Base-by-base conservation (phyloP, 2,888 invertebrate species). In the Scaptomyza parva region DNA sequence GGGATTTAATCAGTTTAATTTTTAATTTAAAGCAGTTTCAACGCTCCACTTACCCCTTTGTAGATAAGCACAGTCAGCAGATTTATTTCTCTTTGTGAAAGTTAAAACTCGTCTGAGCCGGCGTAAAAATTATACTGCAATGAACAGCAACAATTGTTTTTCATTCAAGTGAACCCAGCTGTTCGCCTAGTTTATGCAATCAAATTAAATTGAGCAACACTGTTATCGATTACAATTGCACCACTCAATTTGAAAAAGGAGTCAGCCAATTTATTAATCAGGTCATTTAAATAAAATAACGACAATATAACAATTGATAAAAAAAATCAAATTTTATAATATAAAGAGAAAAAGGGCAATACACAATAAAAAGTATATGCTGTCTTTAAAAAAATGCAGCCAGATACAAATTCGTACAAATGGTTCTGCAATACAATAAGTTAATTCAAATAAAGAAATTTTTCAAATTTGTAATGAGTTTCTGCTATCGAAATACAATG, bases 81-180 rank as follows among this genome's bases (percentile, higher is more conserved):
- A 50, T 43, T 17, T 12, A 43, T 51, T 44, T 43, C 41, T 45
- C 43, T 3, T n/a, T 28, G 12, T 37, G 40, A 61, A 43, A 40
- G 51, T 40, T 26, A 28, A 73, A 58, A 33, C 9, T 52, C 2
- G 2, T 67, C 57, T 73, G 74, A 73, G 54, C 73, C 73, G 78
- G 78, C 74, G 2, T 2, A 22, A 60, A 39, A 28, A 9, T 52
- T 12, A 24, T 28, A 12, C n/a, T 58, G 53, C 67, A 48, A 40
- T 47, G 8, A 24, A 1, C 28, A 50, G 20, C 44, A 43, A 33
- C 12, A 44, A 50, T 9, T 40, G 17, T 7, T 41, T 33, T 22
- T 48, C 1, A 8, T 14, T 11, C 11, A 11, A 35, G 35, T 22
- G 14, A 48, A 48, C 30, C 30, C 3, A 48, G 20, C 18, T 40